These are phyloP conservation scores for Andrena chrysosceles DNA, from an alignment of 2,888 invertebrate genomes.

Conservation along the genomic window DNA sequence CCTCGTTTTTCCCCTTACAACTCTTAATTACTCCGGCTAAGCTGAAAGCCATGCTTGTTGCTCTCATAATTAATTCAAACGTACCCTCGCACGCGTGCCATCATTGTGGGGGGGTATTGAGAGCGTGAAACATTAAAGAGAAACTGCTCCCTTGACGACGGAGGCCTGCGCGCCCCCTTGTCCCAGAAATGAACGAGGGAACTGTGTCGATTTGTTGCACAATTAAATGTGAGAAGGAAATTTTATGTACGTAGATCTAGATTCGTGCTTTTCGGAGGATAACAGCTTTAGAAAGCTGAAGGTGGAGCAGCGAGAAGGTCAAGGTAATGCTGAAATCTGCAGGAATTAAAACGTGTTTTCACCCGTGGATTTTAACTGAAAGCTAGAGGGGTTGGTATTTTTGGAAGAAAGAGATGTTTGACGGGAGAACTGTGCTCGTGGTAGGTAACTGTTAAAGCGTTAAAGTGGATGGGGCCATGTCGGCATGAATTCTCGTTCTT, in stretches of 20 bases:
- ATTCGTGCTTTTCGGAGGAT: neutral
- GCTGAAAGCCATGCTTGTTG: neutral
- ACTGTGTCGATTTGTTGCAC: neutral
- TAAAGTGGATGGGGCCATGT: conserved; percentile 24
- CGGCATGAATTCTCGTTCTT: neutral
- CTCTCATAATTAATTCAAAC: neutral
- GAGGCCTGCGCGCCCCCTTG: neutral
- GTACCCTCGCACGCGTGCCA: neutral
- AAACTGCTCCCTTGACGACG: neutral
- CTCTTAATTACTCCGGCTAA: neutral
- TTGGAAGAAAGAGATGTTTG: conserved; percentile 11
- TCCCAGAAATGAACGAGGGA: neutral
- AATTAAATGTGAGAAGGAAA: neutral
- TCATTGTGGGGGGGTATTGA: neutral
- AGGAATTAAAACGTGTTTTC: neutral
- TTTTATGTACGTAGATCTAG: neutral
- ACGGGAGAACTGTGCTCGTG: neutral
- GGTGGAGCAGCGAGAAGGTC: neutral
- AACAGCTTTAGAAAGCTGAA: neutral
- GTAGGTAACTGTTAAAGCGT: conserved; percentile 46
- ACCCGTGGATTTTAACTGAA: neutral
- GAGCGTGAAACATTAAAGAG: neutral
- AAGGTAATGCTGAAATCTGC: neutral
- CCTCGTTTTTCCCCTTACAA: neutral
- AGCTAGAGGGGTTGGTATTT: neutral